These are phyloP conservation scores for Odontophorus gujanensis DNA, from an alignment of 2,113 vertebrate genomes.

Conservation along the genomic window DNA sequence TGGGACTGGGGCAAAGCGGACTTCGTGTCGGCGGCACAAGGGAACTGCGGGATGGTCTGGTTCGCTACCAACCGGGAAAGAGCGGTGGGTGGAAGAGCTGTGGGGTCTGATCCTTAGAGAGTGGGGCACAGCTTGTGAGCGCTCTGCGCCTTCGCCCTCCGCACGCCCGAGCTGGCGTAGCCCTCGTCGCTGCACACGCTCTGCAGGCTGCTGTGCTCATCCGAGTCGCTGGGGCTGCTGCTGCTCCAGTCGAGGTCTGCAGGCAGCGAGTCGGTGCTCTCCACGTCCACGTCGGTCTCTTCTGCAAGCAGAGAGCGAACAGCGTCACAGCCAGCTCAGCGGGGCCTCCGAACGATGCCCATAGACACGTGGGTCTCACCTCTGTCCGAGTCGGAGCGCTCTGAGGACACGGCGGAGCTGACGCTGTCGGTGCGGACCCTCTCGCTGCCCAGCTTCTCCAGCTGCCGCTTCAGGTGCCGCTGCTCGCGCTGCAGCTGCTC, in stretches of 20 bases:
- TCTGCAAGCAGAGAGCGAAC: conserved; percentile 63
- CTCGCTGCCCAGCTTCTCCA: conserved; percentile 92
- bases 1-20: conserved; percentile 52
- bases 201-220: conserved; percentile 88
- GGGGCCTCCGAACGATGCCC: no score
- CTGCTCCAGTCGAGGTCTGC: conserved; percentile 94
- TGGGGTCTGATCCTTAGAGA: conserved; percentile 78
- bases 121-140: conserved; percentile 79
- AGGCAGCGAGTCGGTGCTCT: conserved; percentile 88
- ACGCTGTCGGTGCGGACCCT: conserved; percentile 89
- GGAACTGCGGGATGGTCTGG: conserved; percentile 59
- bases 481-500: conserved; percentile 91
- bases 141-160: conserved; percentile 83
- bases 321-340: neutral
- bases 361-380: conserved; percentile 69
- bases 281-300: conserved; percentile 86
- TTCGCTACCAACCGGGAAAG: conserved; percentile 52
- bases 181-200: conserved; percentile 92
- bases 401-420: conserved; percentile 85
- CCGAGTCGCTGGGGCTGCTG: conserved; percentile 91
- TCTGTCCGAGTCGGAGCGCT: conserved; percentile 90
- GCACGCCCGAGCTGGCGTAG: conserved; percentile 88
- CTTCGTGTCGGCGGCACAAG: conserved; percentile 50
- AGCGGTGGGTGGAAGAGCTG: neutral
- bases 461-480: conserved; percentile 89